These are phyloP conservation scores for human (Homo sapiens) DNA, from an alignment of 2,113 vertebrate species.

Conservation along the genomic window GRCh38 chrX:113264501-113265000, in stretches of 20 bases:
- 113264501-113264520: neutral
- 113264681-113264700: neutral
- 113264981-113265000: too few species aligned
- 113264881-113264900: too few species aligned
- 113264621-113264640: neutral
- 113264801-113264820: neutral
- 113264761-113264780: neutral
- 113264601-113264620: neutral
- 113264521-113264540: neutral
- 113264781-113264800: neutral
- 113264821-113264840: neutral
- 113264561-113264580: neutral
- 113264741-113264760: neutral
- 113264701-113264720: neutral
- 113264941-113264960: too few species aligned
- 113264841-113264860: too few species aligned
- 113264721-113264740: neutral
- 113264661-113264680: neutral
- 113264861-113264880: too few species aligned
- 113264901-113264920: too few species aligned
- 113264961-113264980: too few species aligned
- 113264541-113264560: neutral
- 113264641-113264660: neutral
- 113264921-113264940: too few species aligned
- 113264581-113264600: neutral